A percentile compares a stretch with the other conserved stretches of the same genome.
phyloP scores from a whole-genome alignment of 1,140 invertebrate genomes.

The Brachionus asplanchnoidis region DNA sequence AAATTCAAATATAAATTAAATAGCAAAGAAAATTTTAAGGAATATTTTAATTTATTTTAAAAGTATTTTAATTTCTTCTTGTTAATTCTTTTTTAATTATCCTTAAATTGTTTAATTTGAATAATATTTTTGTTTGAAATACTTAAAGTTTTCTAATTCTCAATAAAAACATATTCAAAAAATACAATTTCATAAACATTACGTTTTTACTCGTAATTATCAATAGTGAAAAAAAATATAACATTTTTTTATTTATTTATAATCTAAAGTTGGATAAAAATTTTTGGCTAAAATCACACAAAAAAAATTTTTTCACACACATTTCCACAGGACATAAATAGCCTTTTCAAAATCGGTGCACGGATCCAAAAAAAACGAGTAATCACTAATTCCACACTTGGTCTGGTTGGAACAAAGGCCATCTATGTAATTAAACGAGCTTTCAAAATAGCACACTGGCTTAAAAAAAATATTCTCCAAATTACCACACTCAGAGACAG shows the following conservation, averaged over 20 bases:
- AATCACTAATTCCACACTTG: conserved; percentile 3
- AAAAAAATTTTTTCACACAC: not conserved
- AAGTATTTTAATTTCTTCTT: too few species aligned
- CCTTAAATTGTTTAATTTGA: too few species aligned
- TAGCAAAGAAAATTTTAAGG: too few species aligned
- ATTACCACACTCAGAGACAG: not conserved
- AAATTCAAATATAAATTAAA: too few species aligned
- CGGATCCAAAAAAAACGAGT: not conserved
- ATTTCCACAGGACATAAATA: conserved; percentile 10
- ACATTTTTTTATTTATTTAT: not conserved
- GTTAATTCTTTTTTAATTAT: too few species aligned
- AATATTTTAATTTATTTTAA: too few species aligned
- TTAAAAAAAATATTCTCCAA: not conserved
- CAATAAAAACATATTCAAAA: too few species aligned
- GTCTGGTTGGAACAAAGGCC: not conserved
- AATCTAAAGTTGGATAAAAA: not conserved
- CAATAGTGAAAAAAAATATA: not conserved
- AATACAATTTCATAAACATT: too few species aligned
- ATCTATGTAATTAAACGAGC: not conserved
- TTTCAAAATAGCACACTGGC: conserved; percentile 33
- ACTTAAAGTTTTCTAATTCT: too few species aligned
- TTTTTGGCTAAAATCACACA: not conserved
- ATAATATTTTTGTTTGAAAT: too few species aligned
- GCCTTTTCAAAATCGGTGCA: conserved; percentile 13
- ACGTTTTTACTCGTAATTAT: too few species aligned